Base-by-base conservation (phyloP, 2,113 vertebrate genomes). In the Semicossyphus pulcher region DNA sequence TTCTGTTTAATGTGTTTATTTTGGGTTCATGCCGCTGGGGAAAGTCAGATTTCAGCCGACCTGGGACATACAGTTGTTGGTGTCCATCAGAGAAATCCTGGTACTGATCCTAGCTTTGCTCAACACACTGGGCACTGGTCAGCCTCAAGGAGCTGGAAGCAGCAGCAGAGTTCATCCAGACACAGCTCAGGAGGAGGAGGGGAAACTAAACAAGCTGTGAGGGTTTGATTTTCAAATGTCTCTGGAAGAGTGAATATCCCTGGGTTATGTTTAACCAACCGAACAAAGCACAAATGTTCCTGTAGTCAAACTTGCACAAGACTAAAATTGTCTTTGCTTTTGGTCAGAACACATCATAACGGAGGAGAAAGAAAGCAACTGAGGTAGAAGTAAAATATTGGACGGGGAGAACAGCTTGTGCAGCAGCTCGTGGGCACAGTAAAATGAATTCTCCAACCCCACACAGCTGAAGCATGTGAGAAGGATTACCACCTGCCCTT, bases 401-500 rank as follows among this genome's bases (percentile, higher is more conserved):
- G 58, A 71, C 16, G 15, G 29, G 37, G 28, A 34, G 63, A 5
- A 25, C 56, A 60, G 41, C 29, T 78, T 56, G 72, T 65, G 48
- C 53, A 61, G 47, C 41, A 44, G 78, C 78, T 81, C 10, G 7
- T 68, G 65, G 76, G 65, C 57, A 52, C 65, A 39, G 62, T 73
- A n/a, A 63, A 62, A 81, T 54, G 32, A 71, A 77, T 72, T 77
- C 18, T 39, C 49, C 6, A 4, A 11, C 59, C 21, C 9, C 41
- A 56, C n/a, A 9, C 47, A 15, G 41, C 48, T 37, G 52, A 57
- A 42, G 62, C 45, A 20, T 52, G 31, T 4, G 18, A 69, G 60
- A 84, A 37, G 47, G 75, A 77, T 81, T 65, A 65, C 56, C 67
- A 29, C 42, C 47, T 59, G 71, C 75, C 69, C 64, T 44, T 48